Percentiles rank a stretch among this genome's conserved stretches.
These are phyloP conservation scores for Darwinula stevensoni DNA, from an alignment of 2,888 invertebrate genomes.

Conservation along the genomic window DNA sequence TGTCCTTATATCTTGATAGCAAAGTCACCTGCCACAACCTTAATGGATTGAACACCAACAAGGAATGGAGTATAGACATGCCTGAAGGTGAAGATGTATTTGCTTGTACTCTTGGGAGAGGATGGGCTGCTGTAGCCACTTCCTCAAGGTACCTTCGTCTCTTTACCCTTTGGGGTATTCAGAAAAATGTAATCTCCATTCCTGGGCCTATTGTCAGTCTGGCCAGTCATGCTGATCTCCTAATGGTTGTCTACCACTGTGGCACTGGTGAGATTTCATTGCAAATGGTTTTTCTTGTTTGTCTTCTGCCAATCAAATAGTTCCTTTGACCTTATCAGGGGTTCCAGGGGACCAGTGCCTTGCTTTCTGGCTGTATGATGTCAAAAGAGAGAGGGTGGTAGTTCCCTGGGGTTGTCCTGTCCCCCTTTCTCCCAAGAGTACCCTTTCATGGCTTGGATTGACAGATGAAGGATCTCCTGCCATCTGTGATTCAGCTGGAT, in stretches of 20 bases:
- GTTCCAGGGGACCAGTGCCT: constrained; percentile 12
- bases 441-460: constrained; percentile 43
- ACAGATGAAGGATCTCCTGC: constrained; percentile 51
- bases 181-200: constrained; percentile 39
- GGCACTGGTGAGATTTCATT: constrained; percentile 24
- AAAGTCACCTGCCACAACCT: constrained; percentile 43
- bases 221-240: constrained; percentile 26
- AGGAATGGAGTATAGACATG: constrained; percentile 56
- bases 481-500: constrained; percentile 40
- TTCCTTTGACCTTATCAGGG: no score
- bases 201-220: constrained; percentile 41
- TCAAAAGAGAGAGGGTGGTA: no score
- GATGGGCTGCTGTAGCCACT: constrained; percentile 51
- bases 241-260: constrained; percentile 32
- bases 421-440: constrained; percentile 32
- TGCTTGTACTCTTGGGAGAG: constrained; percentile 31
- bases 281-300: no score
- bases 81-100: constrained; percentile 46
- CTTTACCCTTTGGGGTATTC: constrained; percentile 58
- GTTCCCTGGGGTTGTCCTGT: no score
- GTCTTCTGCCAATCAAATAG: no score
- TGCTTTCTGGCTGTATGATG: constrained; percentile 6
- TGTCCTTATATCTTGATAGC: no score
- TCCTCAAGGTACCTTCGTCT: constrained; percentile 41
- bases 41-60: constrained; percentile 29